Conservation (phyloP, 2,113 vertebrate species). For the Probosciger aterrimus region DNA sequence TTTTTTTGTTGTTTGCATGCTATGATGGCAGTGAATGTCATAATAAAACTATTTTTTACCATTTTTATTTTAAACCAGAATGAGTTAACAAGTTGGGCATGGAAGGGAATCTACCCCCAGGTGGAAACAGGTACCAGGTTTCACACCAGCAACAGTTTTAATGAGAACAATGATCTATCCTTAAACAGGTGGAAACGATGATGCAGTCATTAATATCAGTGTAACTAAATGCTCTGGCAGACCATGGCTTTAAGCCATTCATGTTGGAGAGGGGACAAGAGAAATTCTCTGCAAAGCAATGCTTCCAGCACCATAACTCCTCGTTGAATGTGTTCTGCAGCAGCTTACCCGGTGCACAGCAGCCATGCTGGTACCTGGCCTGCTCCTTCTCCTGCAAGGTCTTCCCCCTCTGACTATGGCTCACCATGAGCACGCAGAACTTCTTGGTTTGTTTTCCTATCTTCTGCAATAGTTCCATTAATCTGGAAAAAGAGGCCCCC, state of each 20-base stretch:
- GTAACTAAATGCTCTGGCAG: neutral
- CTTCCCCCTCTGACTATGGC: neutral
- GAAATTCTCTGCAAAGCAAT: neutral
- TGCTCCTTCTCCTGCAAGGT: neutral
- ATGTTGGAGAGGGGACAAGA: neutral
- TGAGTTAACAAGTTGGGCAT: neutral
- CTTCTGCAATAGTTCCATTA: neutral
- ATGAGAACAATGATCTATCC: neutral
- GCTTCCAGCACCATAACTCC: fast-evolving
- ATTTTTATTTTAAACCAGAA: neutral
- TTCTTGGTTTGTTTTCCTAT: no score
- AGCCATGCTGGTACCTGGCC: neutral
- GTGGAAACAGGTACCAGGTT: neutral
- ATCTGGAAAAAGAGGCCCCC: neutral
- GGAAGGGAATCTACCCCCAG: neutral
- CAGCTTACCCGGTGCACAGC: neutral
- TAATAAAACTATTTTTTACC: neutral
- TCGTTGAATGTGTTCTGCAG: neutral
- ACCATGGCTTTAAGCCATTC: neutral
- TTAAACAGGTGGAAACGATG: neutral
- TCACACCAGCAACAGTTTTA: neutral
- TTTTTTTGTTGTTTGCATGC: neutral
- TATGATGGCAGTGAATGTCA: neutral
- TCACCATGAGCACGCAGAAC: neutral
- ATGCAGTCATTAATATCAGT: neutral